Base-by-base conservation (phyloP, 1,140 invertebrate species). In the Eciton burchellii region DNA sequence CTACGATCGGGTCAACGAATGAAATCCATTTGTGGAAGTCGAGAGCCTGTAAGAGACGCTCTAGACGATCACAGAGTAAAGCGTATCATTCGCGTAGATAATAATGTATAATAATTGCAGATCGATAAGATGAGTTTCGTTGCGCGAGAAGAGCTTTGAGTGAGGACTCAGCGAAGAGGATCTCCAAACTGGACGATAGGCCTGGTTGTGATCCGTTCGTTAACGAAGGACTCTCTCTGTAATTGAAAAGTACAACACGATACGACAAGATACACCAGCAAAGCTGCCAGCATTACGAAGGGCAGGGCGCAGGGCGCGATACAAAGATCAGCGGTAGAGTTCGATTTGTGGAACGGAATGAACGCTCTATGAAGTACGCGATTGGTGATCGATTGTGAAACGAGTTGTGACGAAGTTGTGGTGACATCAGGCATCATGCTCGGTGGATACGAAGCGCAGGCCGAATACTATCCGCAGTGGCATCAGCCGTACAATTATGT, bases 401-500 rank as follows among this genome's bases (percentile, higher is more conserved):
- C 47, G 45, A 79, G 60, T 43, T 56, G 47, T 41, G 77, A 81
- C 21, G n/a, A 56, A 56, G n/a, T 54, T 4, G 49, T 52, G 49
- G 26, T 54, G 66, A 79, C 41, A 71, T 11, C 26, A 24, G 12
- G 11, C 72, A 76, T 5, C 49, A 94, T 94, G 93, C 83, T 94
- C 56, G 91, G 93, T 29, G 91, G 92, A 43, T 94, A 94, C 85
- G 93, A 94, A 82, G 72, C 92, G 1, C 93, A 94, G 19, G 73
- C 92, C 81, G 93, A 94, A 81, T 94, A 94, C 74, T 94, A 94
- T 88, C 92, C 93, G 3, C 93, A 94, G 35, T 94, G 93, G 93
- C 93, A 94, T 85, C 93, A 94, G 82, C 93, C 93, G 6, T 94
- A 93, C 59, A 92, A 92, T 82, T 94, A 94, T 71, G 90, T 93